These are phyloP conservation scores for Penaeus vannamei DNA, from an alignment of 1,140 invertebrate species.

Conservation along the genomic window DNA sequence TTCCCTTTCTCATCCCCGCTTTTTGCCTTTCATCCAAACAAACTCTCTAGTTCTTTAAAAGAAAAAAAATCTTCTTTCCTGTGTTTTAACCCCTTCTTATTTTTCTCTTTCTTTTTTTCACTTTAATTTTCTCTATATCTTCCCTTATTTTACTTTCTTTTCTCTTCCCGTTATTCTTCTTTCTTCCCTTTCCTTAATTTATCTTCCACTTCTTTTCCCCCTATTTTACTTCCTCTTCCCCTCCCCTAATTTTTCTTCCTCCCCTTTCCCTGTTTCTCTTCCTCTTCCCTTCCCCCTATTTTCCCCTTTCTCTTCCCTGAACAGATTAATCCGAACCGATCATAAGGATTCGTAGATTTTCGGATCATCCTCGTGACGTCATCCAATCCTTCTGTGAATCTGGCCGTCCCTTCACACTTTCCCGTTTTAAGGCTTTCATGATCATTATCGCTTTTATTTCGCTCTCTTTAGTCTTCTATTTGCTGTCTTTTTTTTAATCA, in stretches of 20 bases:
- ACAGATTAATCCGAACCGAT: no score
- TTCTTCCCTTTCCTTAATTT: conserved; percentile 10
- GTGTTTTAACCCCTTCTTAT: no score
- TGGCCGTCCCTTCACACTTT: no score
- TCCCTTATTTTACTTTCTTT: not conserved
- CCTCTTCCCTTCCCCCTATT: not conserved
- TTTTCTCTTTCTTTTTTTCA: not conserved
- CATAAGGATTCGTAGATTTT: no score
- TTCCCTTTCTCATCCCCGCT: no score
- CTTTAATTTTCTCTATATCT: not conserved
- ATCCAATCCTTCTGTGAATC: no score
- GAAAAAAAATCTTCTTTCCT: no score
- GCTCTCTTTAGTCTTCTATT: not conserved
- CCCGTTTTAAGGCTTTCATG: not conserved
- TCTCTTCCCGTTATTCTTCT: not conserved
- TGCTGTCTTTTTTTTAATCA: not conserved
- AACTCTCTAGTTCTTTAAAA: no score
- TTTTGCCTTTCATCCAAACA: no score
- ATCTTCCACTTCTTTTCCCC: conserved; percentile 21
- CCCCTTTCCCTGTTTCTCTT: not conserved
- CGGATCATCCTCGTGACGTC: no score
- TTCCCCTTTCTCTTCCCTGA: not conserved
- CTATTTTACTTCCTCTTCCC: conserved; percentile 2
- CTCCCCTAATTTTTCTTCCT: conserved; percentile 20
- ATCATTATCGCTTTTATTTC: conserved; percentile 14